Evolutionary conservation across 2,888 invertebrate species (phyloP).

Genomic region (Lepetodrilus schrolli): DNA sequence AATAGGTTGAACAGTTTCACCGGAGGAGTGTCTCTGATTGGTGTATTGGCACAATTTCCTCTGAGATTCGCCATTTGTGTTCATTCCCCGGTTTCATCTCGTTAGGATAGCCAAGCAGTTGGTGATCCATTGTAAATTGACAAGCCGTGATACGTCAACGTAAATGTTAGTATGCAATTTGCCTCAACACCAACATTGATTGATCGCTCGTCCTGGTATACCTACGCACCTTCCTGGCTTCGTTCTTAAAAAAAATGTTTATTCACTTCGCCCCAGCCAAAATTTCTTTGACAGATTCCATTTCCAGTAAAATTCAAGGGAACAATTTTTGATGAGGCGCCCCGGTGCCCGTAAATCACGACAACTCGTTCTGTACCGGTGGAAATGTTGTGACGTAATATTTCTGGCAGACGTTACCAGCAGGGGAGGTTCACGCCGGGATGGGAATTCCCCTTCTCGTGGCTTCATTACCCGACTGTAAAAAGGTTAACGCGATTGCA

Average conservation of each 20-base stretch:
- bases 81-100: neutral
- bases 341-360: neutral
- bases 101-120: neutral
- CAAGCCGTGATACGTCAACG: conserved; percentile 8
- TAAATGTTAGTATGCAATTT: conserved; percentile 23
- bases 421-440: conserved; percentile 5
- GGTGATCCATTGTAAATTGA: neutral
- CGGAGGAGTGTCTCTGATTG: too few relatives aligned
- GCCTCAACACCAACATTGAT: neutral
- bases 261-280: neutral
- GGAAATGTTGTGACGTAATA: neutral
- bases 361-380: conserved; percentile 3
- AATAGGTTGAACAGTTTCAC: too few relatives aligned
- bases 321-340: conserved; percentile 24
- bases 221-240: neutral
- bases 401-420: conserved; percentile 4
- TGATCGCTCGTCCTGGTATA: neutral
- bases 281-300: conserved; percentile 25
- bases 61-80: neutral
- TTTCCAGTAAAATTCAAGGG: conserved; percentile 23
- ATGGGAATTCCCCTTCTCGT: conserved; percentile 6
- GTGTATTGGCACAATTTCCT: neutral
- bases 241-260: conserved; percentile 19
- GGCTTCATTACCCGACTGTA: conserved; percentile 13
- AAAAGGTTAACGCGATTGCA: conserved; percentile 15